phyloP scores from a whole-genome alignment of 2,113 vertebrate species.

The Muntiacus muntjak region DNA sequence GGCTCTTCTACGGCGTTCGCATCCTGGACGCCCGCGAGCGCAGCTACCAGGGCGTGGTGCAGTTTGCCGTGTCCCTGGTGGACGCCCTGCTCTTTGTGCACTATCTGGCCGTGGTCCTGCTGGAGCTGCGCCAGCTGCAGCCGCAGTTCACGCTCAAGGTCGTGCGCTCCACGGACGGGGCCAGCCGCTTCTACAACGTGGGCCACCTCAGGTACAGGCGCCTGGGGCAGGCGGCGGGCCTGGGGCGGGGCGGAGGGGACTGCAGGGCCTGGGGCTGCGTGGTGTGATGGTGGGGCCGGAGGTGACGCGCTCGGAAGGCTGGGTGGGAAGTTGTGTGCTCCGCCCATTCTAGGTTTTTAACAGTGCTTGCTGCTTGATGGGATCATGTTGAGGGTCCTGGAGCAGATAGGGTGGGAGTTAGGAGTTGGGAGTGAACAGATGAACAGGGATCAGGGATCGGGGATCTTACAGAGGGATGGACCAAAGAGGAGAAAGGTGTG shows the following conservation, averaged over 20 bases:
- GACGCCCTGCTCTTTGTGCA: slow-evolving; percentile 94
- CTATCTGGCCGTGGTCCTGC: slow-evolving; percentile 91
- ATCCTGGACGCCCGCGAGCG: slow-evolving; percentile 87
- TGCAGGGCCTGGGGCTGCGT: background rate
- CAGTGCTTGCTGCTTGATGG: background rate
- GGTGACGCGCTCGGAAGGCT: background rate
- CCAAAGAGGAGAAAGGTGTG: background rate
- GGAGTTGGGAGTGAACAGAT: background rate
- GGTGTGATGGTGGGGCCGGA: background rate
- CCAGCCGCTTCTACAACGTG: slow-evolving; percentile 92
- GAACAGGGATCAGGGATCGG: background rate
- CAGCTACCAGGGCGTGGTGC: slow-evolving; percentile 91
- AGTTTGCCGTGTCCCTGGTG: slow-evolving; percentile 91
- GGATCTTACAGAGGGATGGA: background rate
- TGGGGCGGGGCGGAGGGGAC: background rate
- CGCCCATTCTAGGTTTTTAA: background rate
- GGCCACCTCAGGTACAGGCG: slow-evolving; percentile 89
- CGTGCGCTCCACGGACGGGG: slow-evolving; percentile 89
- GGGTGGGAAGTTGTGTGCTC: background rate
- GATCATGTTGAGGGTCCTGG: background rate
- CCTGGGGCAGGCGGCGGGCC: background rate
- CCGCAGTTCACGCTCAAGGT: slow-evolving; percentile 95
- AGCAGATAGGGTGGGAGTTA: background rate
- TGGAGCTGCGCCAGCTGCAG: slow-evolving; percentile 93
- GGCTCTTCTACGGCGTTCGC: slow-evolving; percentile 92